Evolutionary conservation across 2,113 vertebrate species (phyloP), one percentile per base, ranked within the genome.

Genomic region (Sphyrna mokarran): DNA sequence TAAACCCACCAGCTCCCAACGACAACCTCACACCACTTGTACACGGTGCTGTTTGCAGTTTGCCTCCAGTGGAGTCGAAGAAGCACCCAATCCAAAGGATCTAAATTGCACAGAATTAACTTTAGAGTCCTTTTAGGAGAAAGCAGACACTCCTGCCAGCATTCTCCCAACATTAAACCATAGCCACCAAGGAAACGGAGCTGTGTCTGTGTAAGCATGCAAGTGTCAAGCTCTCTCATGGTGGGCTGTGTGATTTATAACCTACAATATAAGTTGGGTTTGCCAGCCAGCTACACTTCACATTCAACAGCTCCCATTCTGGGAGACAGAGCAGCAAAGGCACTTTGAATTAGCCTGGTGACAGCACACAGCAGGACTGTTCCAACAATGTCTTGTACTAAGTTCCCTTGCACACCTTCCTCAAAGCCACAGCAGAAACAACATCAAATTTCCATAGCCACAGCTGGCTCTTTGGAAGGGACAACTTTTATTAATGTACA

Each of bases 261-360:
- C 33, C n/a, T 18, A 68, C 89, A 93, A 66, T 93, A 37, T 37
- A 93, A 66, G 61, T 93, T 66, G 22, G 61, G 61, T 93, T 33
- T 66, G 61, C 61, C 61, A n/a, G 89, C 89, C 89, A 66, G 20
- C n/a, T 93, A 66, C 89, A 93, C 89, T 93, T 68, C 89, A 93
- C 61, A 93, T 66, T 66, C 61, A 93, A 93, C 61, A 37, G 89
- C 89, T 93, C n/a, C 61, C 61, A 63, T 93, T 37, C 89, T 93
- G 61, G 89, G 61, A 63, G 63, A 37, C 89, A 93, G 20, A 20
- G 58, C 61, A 37, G 33, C 6, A 93, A 93, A 93, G 58, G 20
- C 58, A 37, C 16, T 29, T 37, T 68, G 8, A 93, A 93, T 93
- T 66, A 93, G 61, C 89, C 33, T 10, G 33, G 89, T 93, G 89